Evolutionary conservation across 2,888 invertebrate species (phyloP).

Genomic region (Nomada goodeniana): DNA sequence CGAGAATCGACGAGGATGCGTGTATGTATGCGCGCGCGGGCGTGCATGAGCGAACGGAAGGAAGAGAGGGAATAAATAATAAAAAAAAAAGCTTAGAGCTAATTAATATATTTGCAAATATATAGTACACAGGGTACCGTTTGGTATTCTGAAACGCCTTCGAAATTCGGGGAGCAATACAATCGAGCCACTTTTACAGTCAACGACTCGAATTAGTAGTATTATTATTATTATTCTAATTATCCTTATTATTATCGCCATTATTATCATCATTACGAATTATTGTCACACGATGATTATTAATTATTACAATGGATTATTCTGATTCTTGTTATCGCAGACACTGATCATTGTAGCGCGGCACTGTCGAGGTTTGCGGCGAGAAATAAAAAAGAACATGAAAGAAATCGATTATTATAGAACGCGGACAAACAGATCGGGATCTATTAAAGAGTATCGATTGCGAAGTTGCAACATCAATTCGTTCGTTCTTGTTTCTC

Average conservation of each 20-base stretch:
- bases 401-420: conserved; percentile 50
- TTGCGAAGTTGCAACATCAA: conserved; percentile 62
- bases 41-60: neutral
- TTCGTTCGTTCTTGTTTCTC: conserved; percentile 18
- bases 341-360: conserved; percentile 62
- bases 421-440: conserved; percentile 50
- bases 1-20: neutral
- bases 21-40: no score
- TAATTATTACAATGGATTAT: conserved; percentile 56
- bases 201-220: conserved; percentile 44
- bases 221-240: conserved; percentile 57
- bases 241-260: conserved; percentile 36
- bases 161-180: conserved; percentile 56
- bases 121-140: conserved; percentile 27
- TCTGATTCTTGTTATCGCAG: conserved; percentile 51
- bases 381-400: neutral
- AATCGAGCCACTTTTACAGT: conserved; percentile 66
- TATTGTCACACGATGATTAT: conserved; percentile 51
- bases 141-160: conserved; percentile 47
- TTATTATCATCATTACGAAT: conserved; percentile 48
- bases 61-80: conserved; percentile 11
- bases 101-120: conserved; percentile 40
- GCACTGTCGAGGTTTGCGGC: conserved; percentile 46
- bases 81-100: conserved; percentile 30
- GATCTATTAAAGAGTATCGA: conserved; percentile 66